Evolutionary conservation across 2,113 vertebrate genomes (phyloP).

Genomic region (Astur gentilis): DNA sequence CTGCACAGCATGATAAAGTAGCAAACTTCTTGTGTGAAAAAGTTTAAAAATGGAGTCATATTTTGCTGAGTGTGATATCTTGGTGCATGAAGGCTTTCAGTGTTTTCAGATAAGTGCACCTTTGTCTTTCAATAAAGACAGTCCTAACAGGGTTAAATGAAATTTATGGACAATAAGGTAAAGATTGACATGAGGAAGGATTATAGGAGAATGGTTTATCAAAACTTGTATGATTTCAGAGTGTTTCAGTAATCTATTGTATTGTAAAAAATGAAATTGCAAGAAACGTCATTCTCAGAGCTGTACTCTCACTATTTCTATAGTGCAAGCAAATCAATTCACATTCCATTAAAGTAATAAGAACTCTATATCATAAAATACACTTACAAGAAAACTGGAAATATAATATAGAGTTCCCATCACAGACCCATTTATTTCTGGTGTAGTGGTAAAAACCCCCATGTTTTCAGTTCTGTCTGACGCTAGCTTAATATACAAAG

Average conservation of each 20-base stretch:
- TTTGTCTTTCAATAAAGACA: slow-evolving; percentile 58
- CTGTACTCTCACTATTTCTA: neutral
- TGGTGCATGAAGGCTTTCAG: neutral
- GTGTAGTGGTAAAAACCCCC: neutral
- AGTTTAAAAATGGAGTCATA: slow-evolving; percentile 8
- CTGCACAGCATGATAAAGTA: neutral
- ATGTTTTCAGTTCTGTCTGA: neutral
- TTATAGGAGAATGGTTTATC: slow-evolving; percentile 40
- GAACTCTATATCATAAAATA: neutral
- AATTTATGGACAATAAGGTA: slow-evolving; percentile 57
- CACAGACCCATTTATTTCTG: neutral
- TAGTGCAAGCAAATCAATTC: slow-evolving; percentile 45
- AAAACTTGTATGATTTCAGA: slow-evolving; percentile 29
- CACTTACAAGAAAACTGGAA: slow-evolving; percentile 14
- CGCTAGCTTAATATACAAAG: neutral
- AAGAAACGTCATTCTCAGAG: slow-evolving; percentile 28
- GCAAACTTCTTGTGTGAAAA: neutral
- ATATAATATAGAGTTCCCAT: neutral
- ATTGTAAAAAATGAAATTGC: slow-evolving; percentile 48
- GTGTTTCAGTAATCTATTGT: slow-evolving; percentile 13
- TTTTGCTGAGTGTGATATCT: neutral
- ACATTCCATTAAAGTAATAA: slow-evolving; percentile 57
- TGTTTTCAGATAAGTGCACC: slow-evolving; percentile 7
- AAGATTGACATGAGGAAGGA: slow-evolving; percentile 36
- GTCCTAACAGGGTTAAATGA: slow-evolving; percentile 61